Conservation (phyloP, 2,888 invertebrate genomes). For the Pammene fasciana region DNA sequence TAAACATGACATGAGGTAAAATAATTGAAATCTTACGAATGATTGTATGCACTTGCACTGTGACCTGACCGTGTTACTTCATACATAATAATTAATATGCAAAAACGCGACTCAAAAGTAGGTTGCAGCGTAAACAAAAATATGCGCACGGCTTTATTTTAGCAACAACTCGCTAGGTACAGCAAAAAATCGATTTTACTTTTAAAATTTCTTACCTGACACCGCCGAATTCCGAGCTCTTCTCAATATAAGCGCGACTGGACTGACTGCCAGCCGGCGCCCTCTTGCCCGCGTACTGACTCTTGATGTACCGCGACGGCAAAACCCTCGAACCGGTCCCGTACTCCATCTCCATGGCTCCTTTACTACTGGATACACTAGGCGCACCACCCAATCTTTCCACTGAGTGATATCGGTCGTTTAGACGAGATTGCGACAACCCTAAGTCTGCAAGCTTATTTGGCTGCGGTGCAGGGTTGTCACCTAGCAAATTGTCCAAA, state of each 20-base stretch:
- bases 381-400: constrained; percentile 88
- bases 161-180: too few relatives aligned
- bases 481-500: constrained; percentile 90
- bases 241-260: constrained; percentile 93
- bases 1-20: too few relatives aligned
- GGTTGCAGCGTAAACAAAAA: constrained; percentile 10
- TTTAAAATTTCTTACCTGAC: constrained; percentile 70
- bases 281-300: constrained; percentile 91
- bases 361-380: constrained; percentile 81
- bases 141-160: not conserved
- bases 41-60: not conserved
- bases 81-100: not conserved
- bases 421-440: constrained; percentile 92
- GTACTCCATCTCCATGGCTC: constrained; percentile 88
- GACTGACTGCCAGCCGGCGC: constrained; percentile 94
- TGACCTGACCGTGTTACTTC: not conserved
- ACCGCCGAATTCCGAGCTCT: constrained; percentile 87
- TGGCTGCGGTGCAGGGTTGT: constrained; percentile 84
- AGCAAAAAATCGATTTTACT: not conserved
- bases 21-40: too few relatives aligned
- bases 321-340: constrained; percentile 82
- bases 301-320: constrained; percentile 90
- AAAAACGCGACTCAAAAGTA: not conserved
- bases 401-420: constrained; percentile 94
- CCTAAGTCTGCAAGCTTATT: constrained; percentile 89